A percentile compares a stretch with the other conserved stretches of the same genome.
phyloP scores from a whole-genome alignment of 1,140 invertebrate genomes.

The Drosophila takahashii region DNA sequence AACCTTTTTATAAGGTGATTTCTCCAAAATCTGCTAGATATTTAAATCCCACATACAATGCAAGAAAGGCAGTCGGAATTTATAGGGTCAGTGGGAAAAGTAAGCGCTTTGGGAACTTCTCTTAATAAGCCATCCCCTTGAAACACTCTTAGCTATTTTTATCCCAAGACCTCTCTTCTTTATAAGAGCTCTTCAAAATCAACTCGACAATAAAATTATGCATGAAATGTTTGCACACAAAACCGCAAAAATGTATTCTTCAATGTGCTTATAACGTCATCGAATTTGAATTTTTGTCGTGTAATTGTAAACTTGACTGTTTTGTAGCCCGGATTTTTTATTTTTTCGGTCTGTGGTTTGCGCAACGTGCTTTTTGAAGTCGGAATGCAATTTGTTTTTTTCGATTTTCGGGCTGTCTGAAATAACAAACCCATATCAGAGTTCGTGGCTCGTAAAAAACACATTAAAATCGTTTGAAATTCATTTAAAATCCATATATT shows the following conservation, averaged over 20 bases:
- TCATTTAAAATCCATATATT: constrained; percentile 71
- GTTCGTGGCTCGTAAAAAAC: constrained; percentile 62
- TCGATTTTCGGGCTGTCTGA: constrained; percentile 27
- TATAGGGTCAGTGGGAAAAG: background rate
- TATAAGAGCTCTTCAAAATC: constrained; percentile 19
- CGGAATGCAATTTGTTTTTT: constrained; percentile 58
- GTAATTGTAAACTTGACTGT: constrained; percentile 59
- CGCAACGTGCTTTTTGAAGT: constrained; percentile 62
- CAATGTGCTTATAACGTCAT: constrained; percentile 52
- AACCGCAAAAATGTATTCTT: constrained; percentile 34
- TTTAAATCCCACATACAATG: background rate
- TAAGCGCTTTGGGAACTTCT: constrained; percentile 6
- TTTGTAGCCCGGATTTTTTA: constrained; percentile 9
- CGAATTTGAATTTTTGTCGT: constrained; percentile 66
- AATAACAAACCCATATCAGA: constrained; percentile 62
- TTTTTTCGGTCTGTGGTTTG: constrained; percentile 52
- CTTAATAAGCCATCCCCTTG: constrained; percentile 32
- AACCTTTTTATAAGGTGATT: background rate
- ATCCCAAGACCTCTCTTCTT: constrained; percentile 14
- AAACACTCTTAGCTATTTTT: constrained; percentile 30
- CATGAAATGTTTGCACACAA: constrained; percentile 37
- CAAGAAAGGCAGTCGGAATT: background rate
- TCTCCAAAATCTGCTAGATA: background rate
- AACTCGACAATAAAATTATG: constrained; percentile 29
- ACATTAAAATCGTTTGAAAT: constrained; percentile 72